Evolutionary conservation across 2,888 invertebrate species (phyloP), one percentile per base, ranked within the genome.

Genomic region (Autographa pulchrina): DNA sequence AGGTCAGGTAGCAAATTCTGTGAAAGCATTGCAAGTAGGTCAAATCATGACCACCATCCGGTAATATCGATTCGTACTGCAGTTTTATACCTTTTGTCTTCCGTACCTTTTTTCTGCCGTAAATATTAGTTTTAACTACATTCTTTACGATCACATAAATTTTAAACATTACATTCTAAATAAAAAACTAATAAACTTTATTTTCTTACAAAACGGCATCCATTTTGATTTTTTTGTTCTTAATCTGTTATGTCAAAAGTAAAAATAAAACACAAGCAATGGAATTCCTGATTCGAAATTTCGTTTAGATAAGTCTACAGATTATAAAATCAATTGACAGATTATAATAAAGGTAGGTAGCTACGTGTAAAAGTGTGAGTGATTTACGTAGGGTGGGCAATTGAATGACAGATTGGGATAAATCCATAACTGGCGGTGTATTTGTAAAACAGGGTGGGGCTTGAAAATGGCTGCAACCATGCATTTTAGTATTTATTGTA

Each of bases 381-480:
- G 20, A 52, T 54, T 25, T 56, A 38, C 5, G 11, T 25, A 11
- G 4, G n/a, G 18, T 8, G 14, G 18, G 7, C 32, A 11, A 31
- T 16, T 32, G 6, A 38, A 7, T 77, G 61, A 70, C 58, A 64
- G 38, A 66, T 74, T 41, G 52, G 31, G 43, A 59, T 54, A 61
- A 54, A 63, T 65, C 58, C 54, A 56, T 56, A 56, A 56, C 54
- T 41, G 20, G 13, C 56, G 11, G 48, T 16, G 48, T 65, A 35
- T 60, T 14, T 8, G 5, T 32, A 31, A 32, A 66, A 66, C 52
- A 13, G 77, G 79, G 77, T 54, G 77, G 71, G 77, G 77, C 78
- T 52, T 61, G 9, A 52, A 74, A 59, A 63, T 58, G 20, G 25
- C 62, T 65, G 38, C 13, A 56, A 13, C 0, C 13, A 11, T 56